Conservation (phyloP, 2,797 vertebrate species). For the Chromobotia macracanthus region DNA sequence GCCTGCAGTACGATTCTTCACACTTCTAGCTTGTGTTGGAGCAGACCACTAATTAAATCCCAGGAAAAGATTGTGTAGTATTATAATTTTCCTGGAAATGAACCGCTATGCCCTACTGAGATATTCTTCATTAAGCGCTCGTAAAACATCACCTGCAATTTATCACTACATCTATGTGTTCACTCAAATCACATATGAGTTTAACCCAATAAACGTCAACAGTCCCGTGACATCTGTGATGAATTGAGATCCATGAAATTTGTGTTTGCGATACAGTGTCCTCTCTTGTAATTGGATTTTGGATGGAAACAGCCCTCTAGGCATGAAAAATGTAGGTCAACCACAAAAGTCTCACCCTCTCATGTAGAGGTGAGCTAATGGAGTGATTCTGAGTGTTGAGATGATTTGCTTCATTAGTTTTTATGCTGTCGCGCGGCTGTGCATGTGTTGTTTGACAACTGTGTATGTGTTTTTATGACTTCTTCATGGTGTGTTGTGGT, state of each 20-base stretch:
- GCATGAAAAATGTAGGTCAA: conserved; percentile 44
- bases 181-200: background rate
- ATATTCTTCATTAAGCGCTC: background rate
- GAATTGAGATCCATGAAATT: conserved; percentile 7
- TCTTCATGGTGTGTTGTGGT: background rate
- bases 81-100: background rate
- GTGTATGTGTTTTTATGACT: background rate
- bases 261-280: conserved; percentile 6
- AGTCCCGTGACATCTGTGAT: background rate
- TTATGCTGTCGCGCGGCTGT: background rate
- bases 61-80: background rate
- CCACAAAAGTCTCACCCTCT: conserved; percentile 19
- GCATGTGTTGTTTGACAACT: too few species aligned
- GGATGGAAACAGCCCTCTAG: conserved; percentile 27
- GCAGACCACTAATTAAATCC: background rate
- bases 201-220: background rate
- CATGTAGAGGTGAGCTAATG: conserved; percentile 21
- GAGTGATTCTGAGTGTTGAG: background rate
- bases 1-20: background rate
- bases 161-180: background rate
- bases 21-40: background rate
- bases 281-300: conserved; percentile 48
- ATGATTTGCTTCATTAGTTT: background rate
- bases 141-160: background rate
- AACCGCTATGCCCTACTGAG: background rate